Evolutionary conservation across 2,888 invertebrate species (phyloP), one percentile per base, ranked within the genome.

Genomic region (Aromia moschata): DNA sequence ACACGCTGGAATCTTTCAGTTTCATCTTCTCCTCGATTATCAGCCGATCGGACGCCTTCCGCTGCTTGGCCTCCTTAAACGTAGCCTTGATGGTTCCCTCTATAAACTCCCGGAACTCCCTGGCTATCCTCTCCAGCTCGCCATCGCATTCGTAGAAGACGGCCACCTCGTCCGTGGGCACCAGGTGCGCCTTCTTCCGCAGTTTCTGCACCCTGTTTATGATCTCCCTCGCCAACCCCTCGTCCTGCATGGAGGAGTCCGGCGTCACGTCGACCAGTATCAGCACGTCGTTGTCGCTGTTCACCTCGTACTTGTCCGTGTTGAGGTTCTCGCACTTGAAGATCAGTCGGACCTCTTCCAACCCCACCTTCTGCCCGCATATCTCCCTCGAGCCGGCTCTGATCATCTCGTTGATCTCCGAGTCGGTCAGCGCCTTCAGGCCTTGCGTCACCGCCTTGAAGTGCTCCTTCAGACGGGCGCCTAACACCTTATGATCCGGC

Each of bases 171-270:
- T 98, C 97, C 0, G 94, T 91, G 0, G 97, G 97, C 15, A 96
- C 91, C 30, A 98, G 84, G 72, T 92, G 90, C 0, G 93, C 96
- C 82, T 96, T 96, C 81, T 99, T 99, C 58, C 98, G 85, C 9
- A 99, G 83, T 79, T 96, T 98, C 79, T 99, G 99, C 20, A 99
- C 87, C 55, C 98, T 87, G 78, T 98, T 99, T 59, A 97, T 93
- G 16, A 98, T 89, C 83, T 99, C 99, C 58, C 98, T 86, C 0
- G 98, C 94, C 17, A 93, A 85, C 5, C 99, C 99, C 84, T 99
- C 98, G 75, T 97, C 93, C 63, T 93, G 84, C 89, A 98, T 90
- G 17, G 90, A 88, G 74, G 93, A 91, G 78, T 96, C 96, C 1
- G 94, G 94, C 0, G 91, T 91, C 53, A 94, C 88, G 78, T 98